Conservation (phyloP, 1,140 invertebrate genomes). For the Eciton burchellii region DNA sequence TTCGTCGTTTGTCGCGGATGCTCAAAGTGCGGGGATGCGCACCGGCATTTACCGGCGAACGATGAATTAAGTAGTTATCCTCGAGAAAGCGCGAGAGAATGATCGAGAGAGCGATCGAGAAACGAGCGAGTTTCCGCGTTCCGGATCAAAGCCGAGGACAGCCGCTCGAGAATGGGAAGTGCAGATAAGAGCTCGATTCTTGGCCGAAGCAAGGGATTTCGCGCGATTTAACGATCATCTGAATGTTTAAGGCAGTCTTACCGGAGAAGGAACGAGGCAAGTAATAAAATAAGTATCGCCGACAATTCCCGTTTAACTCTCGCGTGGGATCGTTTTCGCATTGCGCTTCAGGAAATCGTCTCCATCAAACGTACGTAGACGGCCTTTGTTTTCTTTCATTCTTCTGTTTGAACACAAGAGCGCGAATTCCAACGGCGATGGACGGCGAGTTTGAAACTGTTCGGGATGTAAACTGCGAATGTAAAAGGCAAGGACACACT, state of each 20-base stretch:
- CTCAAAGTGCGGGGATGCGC: constrained; percentile 52
- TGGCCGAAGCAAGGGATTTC: background rate
- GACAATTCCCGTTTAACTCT: background rate
- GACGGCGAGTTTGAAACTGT: constrained; percentile 33
- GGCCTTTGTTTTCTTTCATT: no score
- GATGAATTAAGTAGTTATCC: constrained; percentile 16
- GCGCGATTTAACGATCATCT: constrained; percentile 4
- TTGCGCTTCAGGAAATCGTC: no score
- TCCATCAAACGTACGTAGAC: no score
- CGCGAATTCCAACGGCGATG: background rate
- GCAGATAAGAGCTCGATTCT: background rate
- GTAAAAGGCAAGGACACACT: constrained; percentile 35
- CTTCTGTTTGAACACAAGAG: background rate
- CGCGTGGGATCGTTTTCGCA: no score
- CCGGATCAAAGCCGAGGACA: constrained; percentile 20
- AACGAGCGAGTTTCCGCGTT: background rate
- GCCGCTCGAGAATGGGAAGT: background rate
- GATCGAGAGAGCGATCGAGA: background rate
- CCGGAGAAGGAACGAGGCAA: background rate
- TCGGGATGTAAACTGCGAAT: constrained; percentile 6
- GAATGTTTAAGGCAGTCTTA: background rate
- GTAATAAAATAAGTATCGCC: background rate
- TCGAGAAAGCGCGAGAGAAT: background rate
- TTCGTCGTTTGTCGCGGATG: background rate
- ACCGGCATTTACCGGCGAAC: background rate